Percentiles rank a stretch among this genome's conserved stretches.
phyloP scores from a whole-genome alignment of 2,797 vertebrate species.

The Enteromius thamalakanensis region DNA sequence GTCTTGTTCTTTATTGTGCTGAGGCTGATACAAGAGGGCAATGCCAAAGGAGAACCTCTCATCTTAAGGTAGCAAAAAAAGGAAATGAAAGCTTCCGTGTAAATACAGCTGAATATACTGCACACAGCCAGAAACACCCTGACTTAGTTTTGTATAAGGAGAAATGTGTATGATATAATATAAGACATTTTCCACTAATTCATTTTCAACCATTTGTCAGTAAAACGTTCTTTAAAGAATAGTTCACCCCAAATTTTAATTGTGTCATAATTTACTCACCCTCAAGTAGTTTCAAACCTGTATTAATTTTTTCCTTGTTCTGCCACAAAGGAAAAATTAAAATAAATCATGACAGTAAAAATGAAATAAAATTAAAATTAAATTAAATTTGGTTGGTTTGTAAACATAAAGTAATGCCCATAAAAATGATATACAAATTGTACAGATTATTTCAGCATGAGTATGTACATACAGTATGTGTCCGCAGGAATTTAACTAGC shows the following conservation, averaged over 20 bases:
- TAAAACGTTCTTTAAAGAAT: not conserved
- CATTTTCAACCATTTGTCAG: not conserved
- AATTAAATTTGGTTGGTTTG: not conserved
- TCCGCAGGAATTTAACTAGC: not conserved
- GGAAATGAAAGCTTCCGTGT: not conserved
- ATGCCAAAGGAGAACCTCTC: not conserved
- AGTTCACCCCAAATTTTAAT: too few species aligned
- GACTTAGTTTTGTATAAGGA: not conserved
- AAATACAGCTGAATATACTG: not conserved
- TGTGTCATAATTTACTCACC: too few species aligned
- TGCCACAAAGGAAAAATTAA: too few species aligned
- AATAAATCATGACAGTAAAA: not conserved
- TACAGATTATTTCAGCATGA: not conserved
- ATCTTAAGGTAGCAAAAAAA: not conserved
- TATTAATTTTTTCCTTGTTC: too few species aligned
- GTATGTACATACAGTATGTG: not conserved
- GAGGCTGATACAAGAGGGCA: constrained; percentile 33
- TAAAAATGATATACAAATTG: not conserved
- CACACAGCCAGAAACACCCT: not conserved
- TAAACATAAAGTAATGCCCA: not conserved
- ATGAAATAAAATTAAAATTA: not conserved
- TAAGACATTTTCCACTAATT: not conserved
- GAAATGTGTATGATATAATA: not conserved
- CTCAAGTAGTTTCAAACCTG: too few species aligned
- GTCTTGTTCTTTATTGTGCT: constrained; percentile 38